Evolutionary conservation across 2,797 vertebrate species (phyloP).

Genomic region (Hydrolagus colliei): DNA sequence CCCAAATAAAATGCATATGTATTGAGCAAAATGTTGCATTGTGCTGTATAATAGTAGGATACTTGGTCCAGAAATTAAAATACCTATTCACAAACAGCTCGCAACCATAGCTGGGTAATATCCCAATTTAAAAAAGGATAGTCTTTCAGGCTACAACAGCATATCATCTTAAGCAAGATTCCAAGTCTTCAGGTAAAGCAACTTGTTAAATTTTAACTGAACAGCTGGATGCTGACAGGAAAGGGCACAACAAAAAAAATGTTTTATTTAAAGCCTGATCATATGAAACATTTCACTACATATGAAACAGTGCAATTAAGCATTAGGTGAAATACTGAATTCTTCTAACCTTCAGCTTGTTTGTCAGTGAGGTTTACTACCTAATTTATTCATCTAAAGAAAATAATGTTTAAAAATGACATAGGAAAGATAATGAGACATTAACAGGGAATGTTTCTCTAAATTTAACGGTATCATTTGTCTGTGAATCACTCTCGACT

Average conservation of each 20-base stretch:
- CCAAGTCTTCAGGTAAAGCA: too few species aligned
- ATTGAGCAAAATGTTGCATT: too few species aligned
- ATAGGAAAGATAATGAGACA: neutral
- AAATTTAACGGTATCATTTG: constrained; percentile 14
- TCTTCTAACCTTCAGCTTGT: neutral
- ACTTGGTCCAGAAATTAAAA: too few species aligned
- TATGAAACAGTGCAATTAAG: neutral
- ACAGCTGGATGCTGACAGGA: neutral
- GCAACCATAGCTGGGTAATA: too few species aligned
- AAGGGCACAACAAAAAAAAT: neutral
- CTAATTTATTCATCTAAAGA: neutral
- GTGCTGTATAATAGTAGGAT: too few species aligned
- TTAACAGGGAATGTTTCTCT: constrained; percentile 8
- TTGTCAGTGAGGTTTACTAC: neutral
- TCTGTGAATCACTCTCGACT: neutral
- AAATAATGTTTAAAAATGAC: constrained; percentile 1
- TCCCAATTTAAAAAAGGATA: too few species aligned
- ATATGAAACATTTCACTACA: neutral
- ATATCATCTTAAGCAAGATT: too few species aligned
- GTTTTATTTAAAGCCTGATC: neutral
- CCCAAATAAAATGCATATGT: too few species aligned
- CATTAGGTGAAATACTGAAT: neutral
- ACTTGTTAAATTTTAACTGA: too few species aligned
- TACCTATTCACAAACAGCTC: too few species aligned
- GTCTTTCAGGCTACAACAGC: too few species aligned